Evolutionary conservation across 2,113 vertebrate genomes (phyloP).

Genomic region (Genyomyrus donnyi): DNA sequence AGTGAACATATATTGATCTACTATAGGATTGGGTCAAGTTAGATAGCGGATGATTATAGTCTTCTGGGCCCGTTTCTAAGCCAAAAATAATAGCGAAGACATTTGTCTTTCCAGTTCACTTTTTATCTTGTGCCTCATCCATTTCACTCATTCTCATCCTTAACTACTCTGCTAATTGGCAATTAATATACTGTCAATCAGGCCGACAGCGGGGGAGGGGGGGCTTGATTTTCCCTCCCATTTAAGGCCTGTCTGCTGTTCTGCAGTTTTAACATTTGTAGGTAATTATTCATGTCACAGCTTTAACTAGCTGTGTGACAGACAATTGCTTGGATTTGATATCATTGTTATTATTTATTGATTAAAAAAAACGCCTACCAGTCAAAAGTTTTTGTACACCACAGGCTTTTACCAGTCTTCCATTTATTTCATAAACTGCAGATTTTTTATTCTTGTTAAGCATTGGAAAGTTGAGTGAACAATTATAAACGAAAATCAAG

Average conservation of each 20-base stretch:
- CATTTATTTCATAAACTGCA: no score
- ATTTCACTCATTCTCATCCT: neutral
- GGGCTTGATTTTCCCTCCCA: neutral
- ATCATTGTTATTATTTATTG: neutral
- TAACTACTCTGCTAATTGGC: constrained; percentile 6
- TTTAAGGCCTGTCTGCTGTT: neutral
- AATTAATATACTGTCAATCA: neutral
- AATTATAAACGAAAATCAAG: no score
- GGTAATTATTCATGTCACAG: neutral
- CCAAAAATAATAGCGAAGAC: neutral
- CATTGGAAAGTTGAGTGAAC: no score
- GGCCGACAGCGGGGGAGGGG: neutral
- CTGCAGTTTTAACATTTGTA: neutral
- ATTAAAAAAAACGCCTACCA: neutral
- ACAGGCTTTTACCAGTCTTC: no score
- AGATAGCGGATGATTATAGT: neutral
- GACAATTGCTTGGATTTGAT: neutral
- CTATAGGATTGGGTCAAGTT: neutral
- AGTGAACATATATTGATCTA: constrained; percentile 8
- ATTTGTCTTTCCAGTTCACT: neutral
- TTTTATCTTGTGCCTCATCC: neutral
- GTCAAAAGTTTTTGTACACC: no score
- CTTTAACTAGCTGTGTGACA: neutral
- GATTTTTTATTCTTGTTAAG: no score
- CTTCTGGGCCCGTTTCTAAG: neutral